phyloP scores from a whole-genome alignment of 2,888 invertebrate genomes.

The Quadroppia sp. region DNA sequence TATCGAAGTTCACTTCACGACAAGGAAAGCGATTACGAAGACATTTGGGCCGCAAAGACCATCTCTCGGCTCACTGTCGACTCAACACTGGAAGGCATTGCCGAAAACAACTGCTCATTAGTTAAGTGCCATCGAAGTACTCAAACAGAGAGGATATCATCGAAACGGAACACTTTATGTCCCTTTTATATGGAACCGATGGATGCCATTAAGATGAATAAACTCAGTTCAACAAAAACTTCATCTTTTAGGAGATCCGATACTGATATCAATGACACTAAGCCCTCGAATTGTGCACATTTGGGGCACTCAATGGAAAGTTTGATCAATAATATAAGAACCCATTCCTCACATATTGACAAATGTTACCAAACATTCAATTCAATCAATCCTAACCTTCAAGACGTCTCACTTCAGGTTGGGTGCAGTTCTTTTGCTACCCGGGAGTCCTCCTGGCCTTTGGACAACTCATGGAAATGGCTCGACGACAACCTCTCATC shows the following conservation, averaged over 20 bases:
- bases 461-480: slow-evolving; percentile 25
- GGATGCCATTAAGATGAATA: slow-evolving; percentile 59
- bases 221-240: background rate
- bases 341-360: slow-evolving; percentile 6
- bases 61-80: slow-evolving; percentile 51
- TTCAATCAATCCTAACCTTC: background rate
- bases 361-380: background rate
- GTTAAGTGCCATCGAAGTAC: background rate
- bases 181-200: slow-evolving; percentile 87
- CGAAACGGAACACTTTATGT: slow-evolving; percentile 57
- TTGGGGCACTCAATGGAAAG: slow-evolving; percentile 26
- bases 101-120: background rate
- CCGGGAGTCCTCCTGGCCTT: slow-evolving; percentile 21
- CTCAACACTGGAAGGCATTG: background rate
- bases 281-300: background rate
- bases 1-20: slow-evolving; percentile 82
- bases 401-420: slow-evolving; percentile 13
- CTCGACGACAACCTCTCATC: slow-evolving; percentile 19
- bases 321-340: slow-evolving; percentile 4
- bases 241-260: slow-evolving; percentile 11
- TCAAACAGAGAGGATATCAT: background rate
- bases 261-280: background rate
- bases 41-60: slow-evolving; percentile 68
- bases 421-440: slow-evolving; percentile 5
- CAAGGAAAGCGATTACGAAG: slow-evolving; percentile 91